These are phyloP conservation scores for Mastomys coucha DNA, from an alignment of 2,113 vertebrate genomes.

Conservation along the genomic window DNA sequence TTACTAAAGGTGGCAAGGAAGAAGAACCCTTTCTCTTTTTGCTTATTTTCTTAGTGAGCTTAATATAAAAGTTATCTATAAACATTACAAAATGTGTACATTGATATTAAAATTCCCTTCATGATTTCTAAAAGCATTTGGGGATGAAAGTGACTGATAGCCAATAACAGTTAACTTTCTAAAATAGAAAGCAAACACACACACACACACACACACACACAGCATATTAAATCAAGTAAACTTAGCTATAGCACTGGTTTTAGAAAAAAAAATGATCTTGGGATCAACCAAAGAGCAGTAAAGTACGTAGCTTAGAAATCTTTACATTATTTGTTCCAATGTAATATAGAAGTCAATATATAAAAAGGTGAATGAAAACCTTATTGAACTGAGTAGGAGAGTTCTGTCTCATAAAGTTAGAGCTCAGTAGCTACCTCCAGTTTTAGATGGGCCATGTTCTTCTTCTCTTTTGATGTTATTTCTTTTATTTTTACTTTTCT, in stretches of 20 bases:
- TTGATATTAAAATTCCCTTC: background rate
- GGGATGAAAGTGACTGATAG: background rate
- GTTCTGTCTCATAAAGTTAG: background rate
- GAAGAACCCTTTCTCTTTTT: slow-evolving; percentile 57
- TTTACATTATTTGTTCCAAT: background rate
- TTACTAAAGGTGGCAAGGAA: slow-evolving; percentile 51
- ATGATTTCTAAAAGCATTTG: slow-evolving; percentile 50
- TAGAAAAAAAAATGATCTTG: slow-evolving; percentile 47
- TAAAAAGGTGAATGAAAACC: background rate
- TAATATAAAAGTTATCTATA: slow-evolving; percentile 34
- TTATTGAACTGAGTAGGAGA: background rate
- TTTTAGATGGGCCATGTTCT: background rate
- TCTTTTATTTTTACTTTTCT: background rate
- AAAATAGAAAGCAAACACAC: background rate
- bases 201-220: background rate
- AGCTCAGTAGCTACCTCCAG: no score
- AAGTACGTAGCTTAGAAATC: slow-evolving; percentile 8
- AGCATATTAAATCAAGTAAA: background rate
- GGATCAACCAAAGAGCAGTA: background rate
- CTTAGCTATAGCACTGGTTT: background rate
- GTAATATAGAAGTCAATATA: background rate
- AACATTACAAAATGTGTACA: background rate
- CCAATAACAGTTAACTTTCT: background rate
- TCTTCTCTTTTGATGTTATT: background rate
- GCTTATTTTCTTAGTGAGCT: slow-evolving; percentile 40